Base-by-base conservation (phyloP, 2,888 invertebrate genomes). In the Linnaemya tessellans region DNA sequence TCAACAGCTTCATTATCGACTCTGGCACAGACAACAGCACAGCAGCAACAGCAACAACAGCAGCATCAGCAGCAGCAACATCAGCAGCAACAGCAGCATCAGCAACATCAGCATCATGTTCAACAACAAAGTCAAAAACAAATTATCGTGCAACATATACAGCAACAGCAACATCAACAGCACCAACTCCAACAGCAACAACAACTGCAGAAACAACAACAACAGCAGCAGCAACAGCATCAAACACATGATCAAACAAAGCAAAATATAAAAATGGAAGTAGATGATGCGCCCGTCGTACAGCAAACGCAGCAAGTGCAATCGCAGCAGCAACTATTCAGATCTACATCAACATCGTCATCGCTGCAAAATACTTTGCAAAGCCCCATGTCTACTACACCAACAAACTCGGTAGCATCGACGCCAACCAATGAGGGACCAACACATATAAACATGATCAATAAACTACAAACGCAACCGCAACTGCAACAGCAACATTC, bases 151-250 rank as follows among this genome's bases (percentile, higher is more conserved):
- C 75, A 70, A 1, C 67, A 73, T 25, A 68, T 56, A 22, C 56
- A 54, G 15, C 80, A 74, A n/a, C 74, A 80, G 20, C 74, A 64
- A 35, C 77, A 38, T 60, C 25, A 18, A 3, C 65, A 46, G 18
- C 78, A 79, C n/a, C 58, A 67, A 41, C 79, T 75, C 11, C 84
- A 79, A 15, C 84, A 75, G 18, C 83, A 71, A 11, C 64, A 77
- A 56, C 71, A 38, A 56, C 68, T 60, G 11, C 38, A 75, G 0
- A 80, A 83, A 0, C 73, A 60, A 0, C 82, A 71, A 0, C 79
- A 75, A 1, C 84, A 74, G 0, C 70, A 64, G 10, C 84, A 77
- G 13, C 87, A 80, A 5, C 80, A 60, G 7, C 64, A 67, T 3
- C 84, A 71, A 20, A 82, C 49, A 30, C 74, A 58, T 35, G 74